phyloP scores from a whole-genome alignment of 2,113 vertebrate species.

The Oceanodroma tethys region DNA sequence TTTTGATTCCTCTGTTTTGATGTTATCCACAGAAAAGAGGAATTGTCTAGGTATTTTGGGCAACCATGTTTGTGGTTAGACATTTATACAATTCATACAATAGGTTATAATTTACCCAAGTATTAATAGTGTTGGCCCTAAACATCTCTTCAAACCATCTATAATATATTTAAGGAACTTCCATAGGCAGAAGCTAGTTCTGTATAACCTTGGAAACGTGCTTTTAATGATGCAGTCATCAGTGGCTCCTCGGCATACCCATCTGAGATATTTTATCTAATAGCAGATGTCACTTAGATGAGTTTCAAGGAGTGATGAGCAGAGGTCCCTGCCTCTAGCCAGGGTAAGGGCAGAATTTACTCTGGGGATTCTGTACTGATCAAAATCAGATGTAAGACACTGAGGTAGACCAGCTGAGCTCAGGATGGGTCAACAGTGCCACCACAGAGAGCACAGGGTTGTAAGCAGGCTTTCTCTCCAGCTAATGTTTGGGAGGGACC shows the following conservation, averaged over 20 bases:
- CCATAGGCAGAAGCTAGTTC: not conserved
- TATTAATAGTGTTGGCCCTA: not conserved
- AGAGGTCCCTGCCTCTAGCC: not conserved
- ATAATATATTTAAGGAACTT: not conserved
- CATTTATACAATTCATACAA: not conserved
- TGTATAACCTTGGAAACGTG: not conserved
- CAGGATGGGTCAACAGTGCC: not conserved
- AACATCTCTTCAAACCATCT: not conserved
- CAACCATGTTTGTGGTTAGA: not conserved
- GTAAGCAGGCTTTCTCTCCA: not conserved
- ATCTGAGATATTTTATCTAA: not conserved
- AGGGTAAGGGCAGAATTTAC: not conserved
- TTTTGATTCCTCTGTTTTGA: not conserved
- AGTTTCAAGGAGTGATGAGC: not conserved
- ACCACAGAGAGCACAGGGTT: not conserved
- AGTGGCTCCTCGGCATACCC: not conserved
- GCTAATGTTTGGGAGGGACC: not conserved
- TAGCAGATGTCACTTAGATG: not conserved
- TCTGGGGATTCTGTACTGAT: not conserved
- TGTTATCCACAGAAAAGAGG: not conserved
- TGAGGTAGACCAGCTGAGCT: not conserved
- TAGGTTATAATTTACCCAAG: not conserved
- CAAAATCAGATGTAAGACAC: not conserved
- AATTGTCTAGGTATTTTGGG: not conserved
- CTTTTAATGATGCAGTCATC: not conserved